phyloP scores from a whole-genome alignment of 2,888 invertebrate genomes.

The Dermolepida albohirtum region DNA sequence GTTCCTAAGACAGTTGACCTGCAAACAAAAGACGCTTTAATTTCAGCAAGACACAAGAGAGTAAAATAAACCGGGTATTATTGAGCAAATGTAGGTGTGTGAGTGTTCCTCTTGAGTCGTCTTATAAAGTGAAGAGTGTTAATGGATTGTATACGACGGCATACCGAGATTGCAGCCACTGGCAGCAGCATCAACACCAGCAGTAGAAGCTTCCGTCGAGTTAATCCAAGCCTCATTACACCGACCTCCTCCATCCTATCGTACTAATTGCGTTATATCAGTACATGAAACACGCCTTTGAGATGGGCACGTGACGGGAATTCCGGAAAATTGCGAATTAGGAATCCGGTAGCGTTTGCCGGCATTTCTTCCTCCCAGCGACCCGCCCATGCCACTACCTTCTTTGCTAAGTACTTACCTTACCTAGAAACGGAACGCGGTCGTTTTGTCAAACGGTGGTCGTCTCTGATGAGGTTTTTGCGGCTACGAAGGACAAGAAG shows the following conservation, averaged over 20 bases:
- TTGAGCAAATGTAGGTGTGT: slow-evolving; percentile 1
- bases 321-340: slow-evolving; percentile 43
- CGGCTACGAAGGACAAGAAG: slow-evolving; percentile 15
- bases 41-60: slow-evolving; percentile 25
- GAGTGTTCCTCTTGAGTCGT: slow-evolving; percentile 44
- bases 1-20: slow-evolving; percentile 36
- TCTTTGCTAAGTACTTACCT: slow-evolving; percentile 20
- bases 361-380: slow-evolving; percentile 16
- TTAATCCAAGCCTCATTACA: slow-evolving; percentile 52
- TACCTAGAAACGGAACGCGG: neutral
- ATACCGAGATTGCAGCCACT: slow-evolving; percentile 41
- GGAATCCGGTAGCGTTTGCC: slow-evolving; percentile 33
- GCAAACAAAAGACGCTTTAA: slow-evolving; percentile 35
- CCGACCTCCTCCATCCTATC: slow-evolving; percentile 47
- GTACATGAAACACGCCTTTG: slow-evolving; percentile 47
- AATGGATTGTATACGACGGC: slow-evolving; percentile 48
- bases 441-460: slow-evolving; percentile 24
- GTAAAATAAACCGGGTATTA: neutral
- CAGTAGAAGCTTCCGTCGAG: slow-evolving; percentile 39
- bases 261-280: slow-evolving; percentile 53
- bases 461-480: slow-evolving; percentile 21
- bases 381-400: slow-evolving; percentile 1
- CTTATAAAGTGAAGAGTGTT: slow-evolving; percentile 48
- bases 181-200: slow-evolving; percentile 17
- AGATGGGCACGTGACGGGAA: slow-evolving; percentile 52